A percentile compares a stretch with the other conserved stretches of the same genome.
Conservation (phyloP, 2,113 vertebrate genomes). For the Mesocricetus auratus region DNA sequence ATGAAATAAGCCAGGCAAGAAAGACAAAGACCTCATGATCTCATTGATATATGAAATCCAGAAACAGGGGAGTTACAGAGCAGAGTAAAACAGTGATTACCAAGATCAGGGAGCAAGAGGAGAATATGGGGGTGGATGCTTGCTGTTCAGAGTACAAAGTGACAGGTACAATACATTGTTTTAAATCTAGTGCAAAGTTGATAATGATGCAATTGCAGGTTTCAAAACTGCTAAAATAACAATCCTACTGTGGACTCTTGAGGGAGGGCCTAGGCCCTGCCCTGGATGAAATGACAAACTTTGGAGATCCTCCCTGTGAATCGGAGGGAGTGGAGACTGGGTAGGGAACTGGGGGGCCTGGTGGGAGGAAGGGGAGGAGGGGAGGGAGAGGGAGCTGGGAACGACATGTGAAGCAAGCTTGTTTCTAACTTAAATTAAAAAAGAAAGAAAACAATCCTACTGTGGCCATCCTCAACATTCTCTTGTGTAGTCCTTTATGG, state of each 20-base stretch:
- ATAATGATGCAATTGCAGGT: neutral
- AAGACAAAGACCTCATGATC: neutral
- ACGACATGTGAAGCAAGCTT: no score
- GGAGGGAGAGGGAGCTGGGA: no score
- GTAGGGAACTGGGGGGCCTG: no score
- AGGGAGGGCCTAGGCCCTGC: no score
- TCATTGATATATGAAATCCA: slow-evolving; percentile 20
- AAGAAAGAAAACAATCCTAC: neutral
- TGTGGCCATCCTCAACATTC: neutral
- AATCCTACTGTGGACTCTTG: neutral
- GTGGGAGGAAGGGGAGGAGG: no score
- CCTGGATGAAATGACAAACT: no score
- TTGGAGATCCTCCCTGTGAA: no score
- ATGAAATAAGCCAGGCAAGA: slow-evolving; percentile 26
- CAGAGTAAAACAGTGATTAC: neutral
- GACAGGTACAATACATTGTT: neutral
- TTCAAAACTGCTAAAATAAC: slow-evolving; percentile 44
- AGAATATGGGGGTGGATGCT: neutral
- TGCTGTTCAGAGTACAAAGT: neutral
- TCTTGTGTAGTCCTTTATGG: neutral
- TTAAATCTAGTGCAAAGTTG: neutral
- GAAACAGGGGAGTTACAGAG: neutral
- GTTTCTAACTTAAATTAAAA: no score
- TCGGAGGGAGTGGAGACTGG: no score
- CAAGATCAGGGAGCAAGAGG: neutral